phyloP scores from a whole-genome alignment of 2,888 invertebrate species.

The Ethmia dodecea region DNA sequence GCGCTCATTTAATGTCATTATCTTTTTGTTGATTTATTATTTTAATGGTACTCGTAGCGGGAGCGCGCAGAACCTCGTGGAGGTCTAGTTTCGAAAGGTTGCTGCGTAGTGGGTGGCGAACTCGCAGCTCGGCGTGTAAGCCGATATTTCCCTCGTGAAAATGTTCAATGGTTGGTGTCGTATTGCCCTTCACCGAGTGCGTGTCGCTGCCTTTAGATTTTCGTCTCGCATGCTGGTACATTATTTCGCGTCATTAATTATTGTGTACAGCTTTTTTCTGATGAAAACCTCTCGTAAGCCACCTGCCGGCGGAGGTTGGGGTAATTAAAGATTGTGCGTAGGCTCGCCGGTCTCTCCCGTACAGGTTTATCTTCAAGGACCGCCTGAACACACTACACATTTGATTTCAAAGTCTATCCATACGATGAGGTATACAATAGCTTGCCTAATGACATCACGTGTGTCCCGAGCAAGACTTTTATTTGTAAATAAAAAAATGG shows the following conservation, averaged over 20 bases:
- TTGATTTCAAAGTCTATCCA: too few relatives aligned
- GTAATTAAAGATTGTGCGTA: constrained; percentile 62
- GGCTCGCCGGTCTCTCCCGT: constrained; percentile 28
- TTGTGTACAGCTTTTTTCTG: constrained; percentile 58
- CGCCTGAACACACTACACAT: too few relatives aligned
- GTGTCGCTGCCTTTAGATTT: constrained; percentile 66
- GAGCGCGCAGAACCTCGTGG: constrained; percentile 29
- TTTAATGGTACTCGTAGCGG: constrained; percentile 27
- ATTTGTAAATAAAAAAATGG: too few relatives aligned
- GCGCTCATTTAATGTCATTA: constrained; percentile 2
- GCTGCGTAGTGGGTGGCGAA: constrained; percentile 63
- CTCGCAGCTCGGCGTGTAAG: constrained; percentile 48
- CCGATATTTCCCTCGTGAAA: constrained; percentile 73
- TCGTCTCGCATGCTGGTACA: constrained; percentile 72
- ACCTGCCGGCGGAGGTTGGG: constrained; percentile 59
- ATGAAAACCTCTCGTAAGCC: constrained; percentile 54
- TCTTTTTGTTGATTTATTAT: constrained; percentile 6
- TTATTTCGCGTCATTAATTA: constrained; percentile 76
- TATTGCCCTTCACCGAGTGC: constrained; percentile 43
- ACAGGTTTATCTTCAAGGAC: constrained; percentile 57
- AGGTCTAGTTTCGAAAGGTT: constrained; percentile 38
- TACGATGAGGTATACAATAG: too few relatives aligned
- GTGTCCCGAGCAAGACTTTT: too few relatives aligned
- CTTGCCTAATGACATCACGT: too few relatives aligned
- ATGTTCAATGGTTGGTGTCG: constrained; percentile 70